A percentile compares a stretch with the other conserved stretches of the same genome.
phyloP scores from a whole-genome alignment of 2,797 vertebrate species.

The Semotilus atromaculatus region DNA sequence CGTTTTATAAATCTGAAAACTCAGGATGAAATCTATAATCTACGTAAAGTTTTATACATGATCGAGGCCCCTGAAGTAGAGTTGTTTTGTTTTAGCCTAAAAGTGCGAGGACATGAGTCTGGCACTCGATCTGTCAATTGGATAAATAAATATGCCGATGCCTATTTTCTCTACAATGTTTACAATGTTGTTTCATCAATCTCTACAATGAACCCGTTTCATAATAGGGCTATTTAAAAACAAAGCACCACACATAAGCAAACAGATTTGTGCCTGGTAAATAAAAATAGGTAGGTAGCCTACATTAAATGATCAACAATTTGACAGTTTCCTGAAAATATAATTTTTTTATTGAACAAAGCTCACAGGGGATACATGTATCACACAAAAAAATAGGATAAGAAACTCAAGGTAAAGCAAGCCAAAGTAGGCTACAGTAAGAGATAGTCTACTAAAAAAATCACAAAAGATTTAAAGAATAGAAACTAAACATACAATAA shows the following conservation, averaged over 20 bases:
- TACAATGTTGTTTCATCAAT: too few species aligned
- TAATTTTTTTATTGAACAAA: too few species aligned
- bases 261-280: neutral
- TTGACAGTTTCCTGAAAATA: too few species aligned
- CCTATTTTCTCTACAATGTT: neutral
- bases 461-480: too few species aligned
- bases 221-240: neutral
- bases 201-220: neutral
- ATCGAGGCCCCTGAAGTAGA: neutral
- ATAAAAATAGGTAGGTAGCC: neutral
- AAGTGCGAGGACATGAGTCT: neutral
- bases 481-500: too few species aligned
- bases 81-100: neutral
- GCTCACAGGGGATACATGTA: too few species aligned
- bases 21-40: neutral
- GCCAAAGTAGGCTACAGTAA: too few species aligned
- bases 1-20: too few species aligned
- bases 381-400: too few species aligned
- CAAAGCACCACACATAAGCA: neutral
- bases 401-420: too few species aligned
- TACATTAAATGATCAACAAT: neutral
- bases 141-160: neutral
- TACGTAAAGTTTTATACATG: neutral
- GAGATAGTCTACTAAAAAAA: too few species aligned
- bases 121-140: too few species aligned